These are phyloP conservation scores for Heliconius sara DNA, from an alignment of 2,888 invertebrate genomes.

Conservation along the genomic window DNA sequence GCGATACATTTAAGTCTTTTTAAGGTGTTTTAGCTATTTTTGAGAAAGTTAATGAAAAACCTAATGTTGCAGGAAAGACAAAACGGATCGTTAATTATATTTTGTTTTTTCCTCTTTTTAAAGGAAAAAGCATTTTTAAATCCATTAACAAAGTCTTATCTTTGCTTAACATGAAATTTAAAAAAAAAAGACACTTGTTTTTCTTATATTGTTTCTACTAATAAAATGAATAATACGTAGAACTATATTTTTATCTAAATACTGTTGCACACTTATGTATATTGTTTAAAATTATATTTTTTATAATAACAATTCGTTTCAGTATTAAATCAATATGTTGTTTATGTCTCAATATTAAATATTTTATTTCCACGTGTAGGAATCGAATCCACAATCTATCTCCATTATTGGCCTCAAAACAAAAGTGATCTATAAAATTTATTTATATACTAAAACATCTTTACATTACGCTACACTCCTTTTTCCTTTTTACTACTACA, in stretches of 20 bases:
- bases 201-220: not conserved
- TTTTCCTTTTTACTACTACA: not conserved
- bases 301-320: too few relatives aligned
- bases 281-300: not conserved
- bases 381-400: too few relatives aligned
- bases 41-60: too few relatives aligned
- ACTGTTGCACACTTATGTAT: not conserved
- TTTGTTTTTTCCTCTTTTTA: too few relatives aligned
- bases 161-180: not conserved
- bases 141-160: not conserved
- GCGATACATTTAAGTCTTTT: not conserved
- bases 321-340: too few relatives aligned
- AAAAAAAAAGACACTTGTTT: not conserved
- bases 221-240: not conserved
- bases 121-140: too few relatives aligned
- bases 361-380: too few relatives aligned
- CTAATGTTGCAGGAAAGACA: too few relatives aligned
- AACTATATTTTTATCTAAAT: not conserved
- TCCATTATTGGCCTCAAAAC: not conserved
- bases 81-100: too few relatives aligned
- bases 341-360: too few relatives aligned
- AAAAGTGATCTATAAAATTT: not conserved
- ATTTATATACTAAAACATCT: not conserved
- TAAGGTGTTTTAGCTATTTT: too few relatives aligned
- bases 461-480: not conserved